Evolutionary conservation across 2,888 invertebrate species (phyloP), one percentile per base, ranked within the genome.

Genomic region (Stenichneumon culpator): DNA sequence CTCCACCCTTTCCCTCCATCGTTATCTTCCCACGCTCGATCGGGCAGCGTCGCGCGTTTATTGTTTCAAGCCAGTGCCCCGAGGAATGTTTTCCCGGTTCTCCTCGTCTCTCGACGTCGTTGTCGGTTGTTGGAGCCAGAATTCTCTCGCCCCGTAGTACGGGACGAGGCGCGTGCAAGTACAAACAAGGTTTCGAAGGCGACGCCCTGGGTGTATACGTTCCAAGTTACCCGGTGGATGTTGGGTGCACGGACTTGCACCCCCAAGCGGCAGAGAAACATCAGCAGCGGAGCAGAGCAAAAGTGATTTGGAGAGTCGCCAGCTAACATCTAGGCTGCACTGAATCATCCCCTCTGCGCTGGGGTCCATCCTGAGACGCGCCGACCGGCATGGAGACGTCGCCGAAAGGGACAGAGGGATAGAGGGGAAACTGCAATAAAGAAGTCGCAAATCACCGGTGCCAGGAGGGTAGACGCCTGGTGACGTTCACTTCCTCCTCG

Each of bases 231-330:
- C 67, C 63, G 36, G 60, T 22, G 14, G 44, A 22, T 84, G 65
- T 50, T 78, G 47, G 80, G 52, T 80, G 80, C 79, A 63, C 50
- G 50, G 67, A 73, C 63, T 63, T 52, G 65, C 50, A 52, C 16
- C 57, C 77, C 54, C 54, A 79, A 79, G 79, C 75, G 63, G 78
- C 68, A 84, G 69, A 60, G 69, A 54, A 78, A 69, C 68, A 79
- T 74, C 75, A 77, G 82, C 82, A 84, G 36, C 72, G 50, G 67
- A 82, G 83, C 86, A 74, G 67, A 79, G 75, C 75, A 77, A 69
- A 92, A 92, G 91, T 92, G 91, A 93, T 93, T 93, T 93, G 93
- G 93, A 92, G 89, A 89, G 83, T 88, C 90, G 92, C 92, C 93
- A 93, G 90, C 81, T 86, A 88, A 86, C 89, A 90, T 91, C 91